phyloP scores from a whole-genome alignment of 92 coral and sea anemone species.

The Muricea muricata region DNA sequence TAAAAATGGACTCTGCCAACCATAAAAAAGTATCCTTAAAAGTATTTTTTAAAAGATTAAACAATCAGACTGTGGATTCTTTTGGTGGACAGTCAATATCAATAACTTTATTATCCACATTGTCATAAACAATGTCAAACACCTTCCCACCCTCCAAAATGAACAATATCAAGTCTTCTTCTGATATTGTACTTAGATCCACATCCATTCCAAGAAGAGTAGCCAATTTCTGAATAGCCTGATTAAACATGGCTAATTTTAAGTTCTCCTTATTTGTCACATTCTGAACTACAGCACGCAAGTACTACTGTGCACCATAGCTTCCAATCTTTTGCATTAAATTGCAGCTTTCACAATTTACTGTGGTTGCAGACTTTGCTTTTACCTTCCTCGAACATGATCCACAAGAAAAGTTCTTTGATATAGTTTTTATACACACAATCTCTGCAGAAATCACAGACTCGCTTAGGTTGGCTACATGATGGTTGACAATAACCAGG shows the following conservation, averaged over 20 bases:
- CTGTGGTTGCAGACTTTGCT: conserved; percentile 49
- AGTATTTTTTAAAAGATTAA: neutral
- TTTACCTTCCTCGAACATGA: conserved; percentile 57
- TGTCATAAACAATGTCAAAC: conserved; percentile 48
- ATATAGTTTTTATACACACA: conserved; percentile 60
- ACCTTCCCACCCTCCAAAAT: conserved; percentile 55
- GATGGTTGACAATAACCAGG: conserved; percentile 55
- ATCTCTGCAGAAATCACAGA: conserved; percentile 58
- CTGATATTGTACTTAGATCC: conserved; percentile 67
- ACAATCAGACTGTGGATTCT: neutral
- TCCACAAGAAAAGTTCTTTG: conserved; percentile 59
- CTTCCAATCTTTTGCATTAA: conserved; percentile 59
- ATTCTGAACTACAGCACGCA: conserved; percentile 63
- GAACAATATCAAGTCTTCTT: conserved; percentile 51
- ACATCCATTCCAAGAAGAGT: conserved; percentile 43
- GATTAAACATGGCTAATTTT: conserved; percentile 59
- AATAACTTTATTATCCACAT: conserved; percentile 48
- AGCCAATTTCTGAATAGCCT: conserved; percentile 63
- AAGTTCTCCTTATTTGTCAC: conserved; percentile 49
- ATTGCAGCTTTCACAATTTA: conserved; percentile 69
- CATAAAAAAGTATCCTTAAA: neutral
- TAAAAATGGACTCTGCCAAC: neutral
- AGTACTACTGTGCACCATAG: conserved; percentile 65
- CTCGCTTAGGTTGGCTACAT: conserved; percentile 61
- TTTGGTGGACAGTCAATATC: conserved; percentile 29